phyloP scores from a whole-genome alignment of 2,113 vertebrate genomes.

The Cyprinus carpio region DNA sequence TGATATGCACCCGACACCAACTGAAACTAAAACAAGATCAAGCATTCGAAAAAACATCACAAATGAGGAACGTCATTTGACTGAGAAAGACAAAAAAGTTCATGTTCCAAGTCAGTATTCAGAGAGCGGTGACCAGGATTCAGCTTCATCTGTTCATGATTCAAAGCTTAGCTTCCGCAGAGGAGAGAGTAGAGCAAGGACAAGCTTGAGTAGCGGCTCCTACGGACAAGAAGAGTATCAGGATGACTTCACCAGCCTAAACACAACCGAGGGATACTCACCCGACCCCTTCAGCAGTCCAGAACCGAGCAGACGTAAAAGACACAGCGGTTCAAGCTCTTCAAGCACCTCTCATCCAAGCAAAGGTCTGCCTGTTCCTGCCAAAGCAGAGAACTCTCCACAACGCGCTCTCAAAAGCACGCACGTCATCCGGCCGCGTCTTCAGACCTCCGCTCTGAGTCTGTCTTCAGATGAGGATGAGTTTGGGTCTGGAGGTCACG shows the following conservation, averaged over 20 bases:
- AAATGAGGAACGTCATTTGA: background rate
- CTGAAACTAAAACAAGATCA: too few relatives aligned
- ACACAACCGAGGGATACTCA: conserved; percentile 65
- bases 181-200: conserved; percentile 54
- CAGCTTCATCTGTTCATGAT: conserved; percentile 38
- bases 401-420: conserved; percentile 69
- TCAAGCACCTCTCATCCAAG: conserved; percentile 50
- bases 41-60: too few relatives aligned
- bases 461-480: conserved; percentile 62
- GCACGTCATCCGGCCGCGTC: conserved; percentile 55
- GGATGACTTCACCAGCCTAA: conserved; percentile 80
- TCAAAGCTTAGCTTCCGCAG: conserved; percentile 42
- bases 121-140: conserved; percentile 37
- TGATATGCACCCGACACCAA: too few relatives aligned
- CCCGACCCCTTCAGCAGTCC: conserved; percentile 67
- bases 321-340: conserved; percentile 37
- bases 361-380: conserved; percentile 67
- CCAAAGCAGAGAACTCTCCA: conserved; percentile 78
- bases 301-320: conserved; percentile 58
- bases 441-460: conserved; percentile 61
- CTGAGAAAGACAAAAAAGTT: conserved; percentile 45
- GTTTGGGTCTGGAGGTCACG: conserved; percentile 37
- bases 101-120: conserved; percentile 58
- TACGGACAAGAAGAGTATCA: conserved; percentile 70
- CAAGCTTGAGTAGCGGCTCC: conserved; percentile 69